Percentiles rank a stretch among this genome's conserved stretches.
Conservation (phyloP, 37 sponge, comb jelly and placozoan species). For the Beroe ovata region DNA sequence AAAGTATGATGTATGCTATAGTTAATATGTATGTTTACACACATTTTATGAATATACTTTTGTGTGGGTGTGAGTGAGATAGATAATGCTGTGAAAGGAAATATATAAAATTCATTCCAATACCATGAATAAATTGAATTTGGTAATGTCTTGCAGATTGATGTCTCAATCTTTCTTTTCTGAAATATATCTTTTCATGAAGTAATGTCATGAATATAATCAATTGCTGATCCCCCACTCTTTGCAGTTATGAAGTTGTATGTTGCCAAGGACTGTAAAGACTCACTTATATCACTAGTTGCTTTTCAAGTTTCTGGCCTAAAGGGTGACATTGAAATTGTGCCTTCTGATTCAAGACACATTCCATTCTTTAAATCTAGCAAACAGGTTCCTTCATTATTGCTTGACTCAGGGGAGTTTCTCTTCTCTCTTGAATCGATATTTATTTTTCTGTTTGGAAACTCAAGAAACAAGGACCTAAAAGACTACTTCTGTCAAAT, state of each 20-base stretch:
- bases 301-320: not conserved
- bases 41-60: too few relatives aligned
- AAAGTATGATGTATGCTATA: too few relatives aligned
- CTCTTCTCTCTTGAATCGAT: slow-evolving; percentile 37
- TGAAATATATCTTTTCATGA: too few relatives aligned
- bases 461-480: not conserved
- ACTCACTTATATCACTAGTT: slow-evolving; percentile 30
- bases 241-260: slow-evolving; percentile 38
- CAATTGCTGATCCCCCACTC: not conserved
- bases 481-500: not conserved
- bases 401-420: slow-evolving; percentile 46
- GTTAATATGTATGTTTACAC: too few relatives aligned
- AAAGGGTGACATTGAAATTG: not conserved
- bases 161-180: too few relatives aligned
- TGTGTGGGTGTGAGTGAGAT: too few relatives aligned
- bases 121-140: too few relatives aligned
- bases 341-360: slow-evolving; percentile 14
- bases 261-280: slow-evolving; percentile 65
- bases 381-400: slow-evolving; percentile 54
- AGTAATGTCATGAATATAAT: not conserved
- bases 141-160: too few relatives aligned
- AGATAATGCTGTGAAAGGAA: too few relatives aligned
- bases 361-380: slow-evolving; percentile 36
- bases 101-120: too few relatives aligned
- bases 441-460: not conserved